A percentile compares a stretch with the other conserved stretches of the same genome.
Evolutionary conservation across 1,140 invertebrate genomes (phyloP).

Genomic region (Drosophila ironensis): DNA sequence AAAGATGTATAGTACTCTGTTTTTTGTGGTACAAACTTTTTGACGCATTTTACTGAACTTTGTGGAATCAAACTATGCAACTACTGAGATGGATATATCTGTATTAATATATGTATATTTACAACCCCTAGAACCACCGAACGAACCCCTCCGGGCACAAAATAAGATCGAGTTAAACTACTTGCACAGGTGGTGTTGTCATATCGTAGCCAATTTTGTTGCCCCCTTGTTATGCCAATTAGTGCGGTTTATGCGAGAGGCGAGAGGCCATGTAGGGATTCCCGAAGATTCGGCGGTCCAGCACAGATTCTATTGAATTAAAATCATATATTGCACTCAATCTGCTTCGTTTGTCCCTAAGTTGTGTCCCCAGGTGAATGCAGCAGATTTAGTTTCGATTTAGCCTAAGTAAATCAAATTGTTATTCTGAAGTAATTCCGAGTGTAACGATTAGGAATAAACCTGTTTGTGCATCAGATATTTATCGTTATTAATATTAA

Average conservation of each 20-base stretch:
- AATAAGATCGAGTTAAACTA: neutral
- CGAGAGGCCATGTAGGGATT: constrained; percentile 11
- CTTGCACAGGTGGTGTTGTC: constrained; percentile 10
- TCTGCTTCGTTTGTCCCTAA: constrained; percentile 1
- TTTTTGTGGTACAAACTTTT: constrained; percentile 77
- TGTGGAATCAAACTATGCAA: constrained; percentile 47
- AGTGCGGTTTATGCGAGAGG: neutral
- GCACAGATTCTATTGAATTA: constrained; percentile 31
- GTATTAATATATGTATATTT: constrained; percentile 47
- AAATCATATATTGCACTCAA: constrained; percentile 2
- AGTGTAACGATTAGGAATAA: constrained; percentile 6
- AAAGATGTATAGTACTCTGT: constrained; percentile 55
- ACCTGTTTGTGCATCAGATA: constrained; percentile 49
- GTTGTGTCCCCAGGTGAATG: constrained; percentile 20
- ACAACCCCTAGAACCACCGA: constrained; percentile 36
- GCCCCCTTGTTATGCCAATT: constrained; percentile 21
- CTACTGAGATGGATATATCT: constrained; percentile 47
- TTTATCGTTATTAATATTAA: constrained; percentile 43
- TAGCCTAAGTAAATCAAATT: constrained; percentile 42
- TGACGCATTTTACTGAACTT: constrained; percentile 69
- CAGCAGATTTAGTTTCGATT: too few relatives aligned
- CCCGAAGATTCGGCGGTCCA: constrained; percentile 3
- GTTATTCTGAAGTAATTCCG: constrained; percentile 15
- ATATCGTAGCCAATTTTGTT: constrained; percentile 43
- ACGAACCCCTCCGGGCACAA: constrained; percentile 15